Evolutionary conservation across 1,140 invertebrate genomes (phyloP), one percentile per base, ranked within the genome.

Genomic region (Asbolus verrucosus): DNA sequence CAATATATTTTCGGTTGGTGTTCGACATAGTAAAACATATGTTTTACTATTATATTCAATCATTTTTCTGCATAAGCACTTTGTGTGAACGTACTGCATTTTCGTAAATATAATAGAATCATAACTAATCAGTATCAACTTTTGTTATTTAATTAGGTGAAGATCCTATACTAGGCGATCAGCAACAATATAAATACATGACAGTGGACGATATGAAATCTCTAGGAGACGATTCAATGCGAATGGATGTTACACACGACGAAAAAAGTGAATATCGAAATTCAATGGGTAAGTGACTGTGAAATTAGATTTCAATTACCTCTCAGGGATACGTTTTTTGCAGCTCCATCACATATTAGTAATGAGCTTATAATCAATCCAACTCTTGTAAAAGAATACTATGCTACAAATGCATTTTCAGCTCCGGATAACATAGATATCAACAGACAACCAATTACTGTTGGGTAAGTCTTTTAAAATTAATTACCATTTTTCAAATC

Each of bases 141-240:
- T n/a, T 39, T 38, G 6, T 63, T 15, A 38, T 4, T 11, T 36
- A 19, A 11, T 11, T 59, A 94, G 93, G 91, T 79, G 92, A 94
- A 83, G 91, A 92, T 83, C 88, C 88, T 30, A 87, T 91, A 83
- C 79, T 89, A 30, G 90, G 88, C 75, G 91, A 95, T 82, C 89
- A 91, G 78, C 92, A 94, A 74, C 92, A 94, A 71, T 95, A 94
- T 83, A 87, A 92, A 73, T 95, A 95, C 84, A 92, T 95, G 88
- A 93, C 91, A 67, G 88, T 89, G 67, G 91, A 92, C 81, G 90
- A 92, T 74, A 92, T 92, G 90, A 93, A 93, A 82, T 90, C 89
- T 30, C 84, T 92, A 72, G 90, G 89, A 59, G 91, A 92, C 81
- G 91, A 93, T 81, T 92, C 90, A 11, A 86, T 91, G 82, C 86